Conservation (phyloP, 2,797 vertebrate genomes). For the Xyrichtys novacula region DNA sequence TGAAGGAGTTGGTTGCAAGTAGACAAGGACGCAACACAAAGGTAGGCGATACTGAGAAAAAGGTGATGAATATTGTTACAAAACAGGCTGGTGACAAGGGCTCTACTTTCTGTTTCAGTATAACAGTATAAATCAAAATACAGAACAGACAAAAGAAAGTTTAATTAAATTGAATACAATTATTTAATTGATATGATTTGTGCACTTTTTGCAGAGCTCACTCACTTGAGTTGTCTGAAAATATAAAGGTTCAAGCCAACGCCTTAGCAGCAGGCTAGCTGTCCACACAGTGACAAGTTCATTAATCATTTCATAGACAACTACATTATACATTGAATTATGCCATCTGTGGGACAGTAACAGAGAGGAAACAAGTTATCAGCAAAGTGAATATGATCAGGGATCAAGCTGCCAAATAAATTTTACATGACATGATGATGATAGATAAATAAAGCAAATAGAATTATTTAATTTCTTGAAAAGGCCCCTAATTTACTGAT, state of each 20-base stretch:
- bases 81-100: too few species aligned
- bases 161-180: too few species aligned
- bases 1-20: constrained; percentile 12
- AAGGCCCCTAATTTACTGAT: too few species aligned
- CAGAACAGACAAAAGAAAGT: too few species aligned
- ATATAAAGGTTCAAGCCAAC: background rate
- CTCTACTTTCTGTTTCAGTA: too few species aligned
- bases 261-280: background rate
- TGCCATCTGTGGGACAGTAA: background rate
- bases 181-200: background rate
- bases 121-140: too few species aligned
- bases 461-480: too few species aligned
- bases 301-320: background rate
- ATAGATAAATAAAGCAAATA: too few species aligned
- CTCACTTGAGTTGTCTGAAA: background rate
- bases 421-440: background rate
- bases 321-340: background rate
- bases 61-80: background rate
- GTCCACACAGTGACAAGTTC: background rate
- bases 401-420: background rate
- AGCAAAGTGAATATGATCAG: background rate
- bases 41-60: background rate
- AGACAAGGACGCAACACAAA: constrained; percentile 19
- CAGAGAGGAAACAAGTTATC: background rate
- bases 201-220: too few species aligned